Conservation (phyloP, 2,888 invertebrate genomes). For the Amblyteles armatorius region DNA sequence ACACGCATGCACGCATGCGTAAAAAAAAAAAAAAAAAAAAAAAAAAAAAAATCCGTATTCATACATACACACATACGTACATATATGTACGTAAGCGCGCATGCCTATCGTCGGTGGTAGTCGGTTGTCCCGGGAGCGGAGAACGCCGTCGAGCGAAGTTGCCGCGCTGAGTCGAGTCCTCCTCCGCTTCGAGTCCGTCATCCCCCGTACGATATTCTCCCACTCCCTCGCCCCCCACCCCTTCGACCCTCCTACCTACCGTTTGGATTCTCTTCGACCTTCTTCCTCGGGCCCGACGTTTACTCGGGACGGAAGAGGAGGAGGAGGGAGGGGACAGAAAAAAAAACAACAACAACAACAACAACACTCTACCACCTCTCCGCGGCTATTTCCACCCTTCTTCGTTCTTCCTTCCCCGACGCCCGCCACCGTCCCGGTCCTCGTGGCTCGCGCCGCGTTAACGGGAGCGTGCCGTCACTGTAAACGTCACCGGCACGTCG, state of each 20-base stretch:
- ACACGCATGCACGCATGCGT: constrained; percentile 80
- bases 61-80: too few relatives aligned
- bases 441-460: constrained; percentile 69
- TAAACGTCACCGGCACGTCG: constrained; percentile 70
- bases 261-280: constrained; percentile 34
- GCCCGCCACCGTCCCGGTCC: constrained; percentile 55
- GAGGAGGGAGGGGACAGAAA: not conserved
- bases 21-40: constrained; percentile 25
- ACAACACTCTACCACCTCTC: constrained; percentile 22
- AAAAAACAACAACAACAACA: not conserved
- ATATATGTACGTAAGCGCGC: constrained; percentile 1
- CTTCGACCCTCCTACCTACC: constrained; percentile 17
- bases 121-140: constrained; percentile 31
- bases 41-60: constrained; percentile 1
- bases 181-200: constrained; percentile 8
- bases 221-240: constrained; percentile 38
- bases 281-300: constrained; percentile 29
- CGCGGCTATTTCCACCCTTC: constrained; percentile 42
- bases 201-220: constrained; percentile 17
- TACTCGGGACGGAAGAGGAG: not conserved
- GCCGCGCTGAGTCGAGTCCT: constrained; percentile 71
- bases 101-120: constrained; percentile 33
- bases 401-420: constrained; percentile 31
- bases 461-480: constrained; percentile 73
- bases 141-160: constrained; percentile 64